Conservation (phyloP, 2,113 vertebrate genomes). For the Cebus imitator region DNA sequence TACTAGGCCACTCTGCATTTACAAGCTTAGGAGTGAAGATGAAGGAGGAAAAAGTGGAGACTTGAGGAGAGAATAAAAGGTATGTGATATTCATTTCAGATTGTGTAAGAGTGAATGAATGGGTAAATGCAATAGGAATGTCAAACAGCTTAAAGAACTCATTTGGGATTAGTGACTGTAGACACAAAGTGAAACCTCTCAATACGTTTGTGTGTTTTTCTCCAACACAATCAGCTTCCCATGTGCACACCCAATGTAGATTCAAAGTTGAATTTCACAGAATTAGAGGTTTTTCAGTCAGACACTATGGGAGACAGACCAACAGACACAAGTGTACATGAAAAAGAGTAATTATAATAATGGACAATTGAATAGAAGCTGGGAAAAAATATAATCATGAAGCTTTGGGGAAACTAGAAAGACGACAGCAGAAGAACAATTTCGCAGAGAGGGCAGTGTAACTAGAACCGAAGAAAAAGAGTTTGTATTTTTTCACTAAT, state of each 20-base stretch:
- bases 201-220: not conserved
- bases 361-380: not conserved
- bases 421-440: not conserved
- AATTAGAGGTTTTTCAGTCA: not conserved
- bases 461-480: not conserved
- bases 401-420: not conserved
- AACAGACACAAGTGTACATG: conserved; percentile 17
- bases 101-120: not conserved
- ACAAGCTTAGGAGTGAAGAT: not conserved
- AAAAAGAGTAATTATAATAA: conserved; percentile 30
- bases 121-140: not conserved
- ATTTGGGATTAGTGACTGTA: not conserved
- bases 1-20: not conserved
- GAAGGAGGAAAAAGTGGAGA: not conserved
- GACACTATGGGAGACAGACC: not conserved
- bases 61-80: not conserved
- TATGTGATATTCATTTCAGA: not conserved
- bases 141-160: not conserved
- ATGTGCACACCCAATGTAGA: not conserved
- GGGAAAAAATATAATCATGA: not conserved
- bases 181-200: not conserved
- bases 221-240: not conserved
- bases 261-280: not conserved
- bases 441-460: not conserved
- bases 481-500: not conserved